These are phyloP conservation scores for Lordiphosa stackelbergi DNA, from an alignment of 1,140 invertebrate genomes.

Conservation along the genomic window DNA sequence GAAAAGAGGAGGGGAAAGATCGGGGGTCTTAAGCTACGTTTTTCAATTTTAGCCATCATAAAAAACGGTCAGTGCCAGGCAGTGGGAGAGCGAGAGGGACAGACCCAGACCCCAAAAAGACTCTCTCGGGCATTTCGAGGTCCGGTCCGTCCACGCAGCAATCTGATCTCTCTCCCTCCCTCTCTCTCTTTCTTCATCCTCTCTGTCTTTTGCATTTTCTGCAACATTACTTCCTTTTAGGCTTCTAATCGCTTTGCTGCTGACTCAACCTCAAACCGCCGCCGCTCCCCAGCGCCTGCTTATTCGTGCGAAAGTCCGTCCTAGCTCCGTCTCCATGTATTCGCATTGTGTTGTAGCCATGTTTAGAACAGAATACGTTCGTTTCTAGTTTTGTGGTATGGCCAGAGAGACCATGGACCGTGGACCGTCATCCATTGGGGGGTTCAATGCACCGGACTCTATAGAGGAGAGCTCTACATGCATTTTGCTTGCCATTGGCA, in stretches of 20 bases:
- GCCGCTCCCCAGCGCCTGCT: conserved; percentile 21
- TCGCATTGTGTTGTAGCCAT: conserved; percentile 24
- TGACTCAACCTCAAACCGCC: conserved; percentile 50
- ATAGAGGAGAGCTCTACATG: conserved; percentile 39
- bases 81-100: conserved; percentile 6
- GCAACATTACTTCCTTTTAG: conserved; percentile 77
- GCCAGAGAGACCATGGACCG: conserved; percentile 38
- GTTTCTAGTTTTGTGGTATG: conserved; percentile 71
- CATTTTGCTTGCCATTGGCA: conserved; percentile 62
- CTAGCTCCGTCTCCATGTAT: conserved; percentile 15
- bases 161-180: conserved; percentile 20
- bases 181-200: neutral
- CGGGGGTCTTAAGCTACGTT: conserved; percentile 44
- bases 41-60: conserved; percentile 70
- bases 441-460: conserved; percentile 64
- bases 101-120: conserved; percentile 14
- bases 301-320: conserved; percentile 71
- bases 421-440: conserved; percentile 37
- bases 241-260: conserved; percentile 66
- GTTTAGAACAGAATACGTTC: conserved; percentile 45
- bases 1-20: conserved; percentile 7
- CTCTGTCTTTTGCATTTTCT: conserved; percentile 61
- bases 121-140: conserved; percentile 8
- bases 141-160: conserved; percentile 53
- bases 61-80: conserved; percentile 49